A percentile compares a stretch with the other conserved stretches of the same genome.
These are phyloP conservation scores for Prunella fulvescens DNA, from an alignment of 2,113 vertebrate genomes.

Conservation along the genomic window DNA sequence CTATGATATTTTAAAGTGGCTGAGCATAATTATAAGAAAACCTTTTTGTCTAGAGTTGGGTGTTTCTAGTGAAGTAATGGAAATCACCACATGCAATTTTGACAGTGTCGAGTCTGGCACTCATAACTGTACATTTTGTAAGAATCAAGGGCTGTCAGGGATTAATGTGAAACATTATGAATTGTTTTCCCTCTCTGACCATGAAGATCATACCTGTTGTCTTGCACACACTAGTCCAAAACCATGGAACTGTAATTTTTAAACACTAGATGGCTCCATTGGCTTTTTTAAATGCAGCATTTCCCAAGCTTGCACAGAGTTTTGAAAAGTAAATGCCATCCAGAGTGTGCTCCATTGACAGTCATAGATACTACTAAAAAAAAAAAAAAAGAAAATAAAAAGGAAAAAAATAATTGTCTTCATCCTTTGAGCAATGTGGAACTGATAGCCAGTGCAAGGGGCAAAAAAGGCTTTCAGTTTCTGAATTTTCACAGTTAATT, in stretches of 20 bases:
- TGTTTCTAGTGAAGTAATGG: neutral
- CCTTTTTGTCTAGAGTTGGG: neutral
- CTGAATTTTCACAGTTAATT: neutral
- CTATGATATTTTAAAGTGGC: neutral
- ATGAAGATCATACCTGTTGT: neutral
- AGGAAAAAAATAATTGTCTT: neutral
- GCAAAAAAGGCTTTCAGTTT: neutral
- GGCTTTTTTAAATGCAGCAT: neutral
- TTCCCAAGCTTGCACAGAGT: neutral
- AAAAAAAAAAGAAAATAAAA: neutral
- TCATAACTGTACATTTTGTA: neutral
- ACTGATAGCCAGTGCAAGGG: neutral
- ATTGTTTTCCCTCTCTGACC: neutral
- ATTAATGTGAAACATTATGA: neutral
- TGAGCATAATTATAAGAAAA: neutral
- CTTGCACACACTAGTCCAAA: neutral
- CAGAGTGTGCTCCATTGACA: neutral
- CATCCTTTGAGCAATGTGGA: neutral
- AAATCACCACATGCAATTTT: neutral
- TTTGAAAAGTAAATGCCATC: neutral
- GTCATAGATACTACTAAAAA: neutral
- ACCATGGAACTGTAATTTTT: neutral
- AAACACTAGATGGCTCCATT: constrained; percentile 41
- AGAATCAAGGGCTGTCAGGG: neutral
- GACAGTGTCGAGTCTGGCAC: neutral